Percentiles rank a stretch among this genome's conserved stretches.
phyloP scores from a whole-genome alignment of 1,140 invertebrate species.

The Philotrypesis tridentata region DNA sequence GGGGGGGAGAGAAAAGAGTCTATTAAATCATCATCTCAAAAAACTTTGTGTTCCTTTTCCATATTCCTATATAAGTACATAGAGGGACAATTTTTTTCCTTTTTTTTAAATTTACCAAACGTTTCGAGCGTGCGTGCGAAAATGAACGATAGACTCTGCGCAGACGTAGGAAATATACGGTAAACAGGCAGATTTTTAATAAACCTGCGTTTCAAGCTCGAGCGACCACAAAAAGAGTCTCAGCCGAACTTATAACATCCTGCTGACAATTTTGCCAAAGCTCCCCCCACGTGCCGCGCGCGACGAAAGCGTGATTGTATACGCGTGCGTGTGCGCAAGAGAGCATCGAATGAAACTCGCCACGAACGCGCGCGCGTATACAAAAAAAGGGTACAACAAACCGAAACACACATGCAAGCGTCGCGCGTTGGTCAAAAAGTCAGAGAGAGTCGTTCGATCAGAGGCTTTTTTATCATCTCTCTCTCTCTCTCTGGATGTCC shows the following conservation, averaged over 20 bases:
- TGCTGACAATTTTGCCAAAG: neutral
- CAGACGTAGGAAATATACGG: no score
- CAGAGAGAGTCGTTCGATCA: constrained; percentile 20
- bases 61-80: no score
- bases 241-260: neutral
- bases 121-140: no score
- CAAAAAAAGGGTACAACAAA: constrained; percentile 8
- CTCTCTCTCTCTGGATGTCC: neutral
- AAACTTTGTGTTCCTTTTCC: no score
- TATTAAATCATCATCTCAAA: no score
- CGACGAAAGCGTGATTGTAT: no score
- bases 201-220: neutral
- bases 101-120: no score
- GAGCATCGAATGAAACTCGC: neutral
- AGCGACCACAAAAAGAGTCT: neutral
- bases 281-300: no score
- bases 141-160: no score
- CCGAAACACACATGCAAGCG: neutral
- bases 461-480: neutral
- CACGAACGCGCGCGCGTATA: neutral
- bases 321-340: no score
- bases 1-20: no score
- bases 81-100: no score
- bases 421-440: neutral
- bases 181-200: neutral